Percentiles rank a stretch among this genome's conserved stretches.
Evolutionary conservation across 2,888 invertebrate genomes (phyloP).

Genomic region (Polyommatus icarus): DNA sequence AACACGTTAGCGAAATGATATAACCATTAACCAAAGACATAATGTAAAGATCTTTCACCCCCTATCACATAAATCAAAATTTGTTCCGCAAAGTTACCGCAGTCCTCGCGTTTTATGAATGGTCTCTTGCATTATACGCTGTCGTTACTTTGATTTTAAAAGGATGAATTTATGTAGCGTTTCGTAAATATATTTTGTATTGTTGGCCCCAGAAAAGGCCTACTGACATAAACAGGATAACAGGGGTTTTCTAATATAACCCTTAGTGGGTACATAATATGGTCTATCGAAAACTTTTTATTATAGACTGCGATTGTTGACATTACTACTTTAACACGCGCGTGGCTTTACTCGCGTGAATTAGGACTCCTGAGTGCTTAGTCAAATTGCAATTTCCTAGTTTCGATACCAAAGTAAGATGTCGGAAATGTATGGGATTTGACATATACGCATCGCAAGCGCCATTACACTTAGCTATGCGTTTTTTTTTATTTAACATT

Average conservation of each 20-base stretch:
- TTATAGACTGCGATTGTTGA: too few relatives aligned
- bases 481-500: too few relatives aligned
- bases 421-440: too few relatives aligned
- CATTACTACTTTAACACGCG: too few relatives aligned
- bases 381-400: too few relatives aligned
- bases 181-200: background rate
- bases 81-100: constrained; percentile 12
- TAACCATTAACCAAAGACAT: background rate
- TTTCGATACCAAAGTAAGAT: too few relatives aligned
- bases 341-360: too few relatives aligned
- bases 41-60: background rate
- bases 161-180: constrained; percentile 7
- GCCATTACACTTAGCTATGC: too few relatives aligned
- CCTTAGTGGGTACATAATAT: background rate
- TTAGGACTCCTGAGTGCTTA: too few relatives aligned
- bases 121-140: constrained; percentile 11
- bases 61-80: constrained; percentile 12
- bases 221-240: background rate
- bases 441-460: too few relatives aligned
- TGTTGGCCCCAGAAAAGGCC: background rate
- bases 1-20: background rate
- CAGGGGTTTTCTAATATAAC: background rate
- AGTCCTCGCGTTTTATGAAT: constrained; percentile 3
- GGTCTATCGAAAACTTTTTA: too few relatives aligned
- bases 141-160: constrained; percentile 11